Conservation (phyloP, 2,113 vertebrate genomes). For the Micronycteris hirsuta region DNA sequence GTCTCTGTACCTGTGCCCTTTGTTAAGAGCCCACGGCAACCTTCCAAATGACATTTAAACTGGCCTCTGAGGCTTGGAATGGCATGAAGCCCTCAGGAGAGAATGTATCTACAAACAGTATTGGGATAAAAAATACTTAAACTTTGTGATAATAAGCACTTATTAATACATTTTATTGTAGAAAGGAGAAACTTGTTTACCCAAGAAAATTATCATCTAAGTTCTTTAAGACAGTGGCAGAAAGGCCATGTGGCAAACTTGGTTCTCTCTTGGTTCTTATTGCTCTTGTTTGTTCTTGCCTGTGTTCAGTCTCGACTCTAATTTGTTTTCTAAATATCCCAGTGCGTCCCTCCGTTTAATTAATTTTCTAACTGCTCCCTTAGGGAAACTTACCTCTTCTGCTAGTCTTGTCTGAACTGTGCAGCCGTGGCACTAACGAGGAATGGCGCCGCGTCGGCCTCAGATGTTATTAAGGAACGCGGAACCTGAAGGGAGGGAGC, state of each 20-base stretch:
- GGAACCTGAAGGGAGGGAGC: background rate
- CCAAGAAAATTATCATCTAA: background rate
- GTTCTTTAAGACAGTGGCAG: background rate
- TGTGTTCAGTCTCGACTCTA: slow-evolving; percentile 13
- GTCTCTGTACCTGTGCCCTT: background rate
- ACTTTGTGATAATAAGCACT: background rate
- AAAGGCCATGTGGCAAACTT: background rate
- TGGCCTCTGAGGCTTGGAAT: background rate
- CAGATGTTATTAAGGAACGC: background rate
- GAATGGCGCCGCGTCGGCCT: background rate
- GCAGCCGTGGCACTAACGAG: slow-evolving; percentile 23
- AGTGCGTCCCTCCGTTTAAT: slow-evolving; percentile 47
- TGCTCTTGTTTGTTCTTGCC: slow-evolving; percentile 6
- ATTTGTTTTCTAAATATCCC: slow-evolving; percentile 58
- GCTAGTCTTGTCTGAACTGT: background rate
- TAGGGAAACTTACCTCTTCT: slow-evolving; percentile 36
- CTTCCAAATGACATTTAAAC: background rate
- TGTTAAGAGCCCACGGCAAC: background rate
- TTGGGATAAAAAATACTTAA: background rate
- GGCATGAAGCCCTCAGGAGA: background rate
- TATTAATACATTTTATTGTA: background rate
- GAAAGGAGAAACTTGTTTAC: background rate
- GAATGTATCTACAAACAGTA: background rate
- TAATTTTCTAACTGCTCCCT: slow-evolving; percentile 42
- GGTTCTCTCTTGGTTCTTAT: background rate